Conservation (phyloP, 2,113 vertebrate species). For the Scytalopus superciliaris region DNA sequence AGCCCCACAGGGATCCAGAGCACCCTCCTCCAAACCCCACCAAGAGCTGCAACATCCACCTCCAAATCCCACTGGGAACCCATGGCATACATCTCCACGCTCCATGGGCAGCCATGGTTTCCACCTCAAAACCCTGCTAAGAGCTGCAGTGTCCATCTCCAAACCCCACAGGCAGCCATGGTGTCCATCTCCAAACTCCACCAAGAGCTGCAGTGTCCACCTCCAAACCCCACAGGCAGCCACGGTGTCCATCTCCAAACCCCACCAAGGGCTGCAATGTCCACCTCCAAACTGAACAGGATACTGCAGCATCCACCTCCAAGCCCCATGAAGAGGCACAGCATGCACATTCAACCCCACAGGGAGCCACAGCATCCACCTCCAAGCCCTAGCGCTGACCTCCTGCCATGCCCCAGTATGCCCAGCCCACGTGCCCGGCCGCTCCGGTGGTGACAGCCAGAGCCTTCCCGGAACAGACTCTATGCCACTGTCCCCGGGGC, state of each 20-base stretch:
- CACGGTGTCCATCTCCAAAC: not conserved
- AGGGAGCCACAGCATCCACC: not conserved
- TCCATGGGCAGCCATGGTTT: not conserved
- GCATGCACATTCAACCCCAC: not conserved
- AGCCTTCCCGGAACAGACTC: not conserved
- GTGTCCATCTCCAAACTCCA: not conserved
- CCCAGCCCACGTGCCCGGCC: not conserved
- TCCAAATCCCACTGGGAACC: not conserved
- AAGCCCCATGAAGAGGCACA: not conserved
- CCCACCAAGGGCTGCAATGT: not conserved
- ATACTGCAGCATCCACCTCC: not conserved
- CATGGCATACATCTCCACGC: not conserved
- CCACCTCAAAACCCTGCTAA: not conserved
- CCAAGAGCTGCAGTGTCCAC: not conserved
- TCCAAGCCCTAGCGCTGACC: not conserved
- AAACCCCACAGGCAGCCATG: not conserved
- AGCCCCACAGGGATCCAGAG: not conserved
- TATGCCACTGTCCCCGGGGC: not conserved
- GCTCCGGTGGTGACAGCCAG: not conserved
- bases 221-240: not conserved
- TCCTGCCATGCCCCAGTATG: not conserved
- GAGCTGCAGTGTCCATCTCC: not conserved
- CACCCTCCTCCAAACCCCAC: not conserved
- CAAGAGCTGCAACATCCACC: not conserved
- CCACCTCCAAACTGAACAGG: not conserved